Evolutionary conservation across 1,140 invertebrate species (phyloP).

Genomic region (silkworm (Bombyx mori)): DNA sequence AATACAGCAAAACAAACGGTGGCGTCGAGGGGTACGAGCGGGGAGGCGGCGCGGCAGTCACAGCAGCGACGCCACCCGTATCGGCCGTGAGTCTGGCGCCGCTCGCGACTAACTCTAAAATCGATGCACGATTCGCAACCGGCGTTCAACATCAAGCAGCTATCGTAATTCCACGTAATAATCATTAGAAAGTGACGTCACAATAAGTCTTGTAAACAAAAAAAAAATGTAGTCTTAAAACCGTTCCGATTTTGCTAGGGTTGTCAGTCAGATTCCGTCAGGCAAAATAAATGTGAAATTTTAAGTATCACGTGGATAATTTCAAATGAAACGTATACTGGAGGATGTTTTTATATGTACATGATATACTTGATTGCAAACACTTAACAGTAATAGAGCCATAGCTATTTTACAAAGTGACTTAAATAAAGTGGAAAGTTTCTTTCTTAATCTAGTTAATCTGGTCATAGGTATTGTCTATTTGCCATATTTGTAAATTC

Average conservation of each 20-base stretch:
- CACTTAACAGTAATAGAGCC: too few species aligned
- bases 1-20: conserved; percentile 71
- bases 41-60: conserved; percentile 56
- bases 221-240: too few species aligned
- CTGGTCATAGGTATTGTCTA: too few species aligned
- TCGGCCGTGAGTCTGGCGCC: conserved; percentile 47
- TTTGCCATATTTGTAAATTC: too few species aligned
- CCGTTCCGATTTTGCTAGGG: conserved; percentile 12
- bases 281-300: too few species aligned
- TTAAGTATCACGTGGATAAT: too few species aligned
- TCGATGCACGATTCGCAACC: conserved; percentile 65
- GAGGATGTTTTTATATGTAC: too few species aligned
- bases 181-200: conserved; percentile 44
- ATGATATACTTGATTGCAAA: too few species aligned
- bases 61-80: conserved; percentile 54
- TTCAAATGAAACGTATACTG: too few species aligned
- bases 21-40: conserved; percentile 47
- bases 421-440: too few species aligned
- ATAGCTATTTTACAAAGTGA: too few species aligned
- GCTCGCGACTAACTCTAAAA: conserved; percentile 57
- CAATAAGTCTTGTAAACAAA: conserved; percentile 4
- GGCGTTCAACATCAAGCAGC: conserved; percentile 26
- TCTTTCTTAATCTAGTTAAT: too few species aligned
- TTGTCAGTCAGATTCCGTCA: conserved; percentile 18
- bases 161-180: conserved; percentile 23